These are phyloP conservation scores for Chelonus insularis DNA, from an alignment of 1,140 invertebrate genomes.

Conservation along the genomic window DNA sequence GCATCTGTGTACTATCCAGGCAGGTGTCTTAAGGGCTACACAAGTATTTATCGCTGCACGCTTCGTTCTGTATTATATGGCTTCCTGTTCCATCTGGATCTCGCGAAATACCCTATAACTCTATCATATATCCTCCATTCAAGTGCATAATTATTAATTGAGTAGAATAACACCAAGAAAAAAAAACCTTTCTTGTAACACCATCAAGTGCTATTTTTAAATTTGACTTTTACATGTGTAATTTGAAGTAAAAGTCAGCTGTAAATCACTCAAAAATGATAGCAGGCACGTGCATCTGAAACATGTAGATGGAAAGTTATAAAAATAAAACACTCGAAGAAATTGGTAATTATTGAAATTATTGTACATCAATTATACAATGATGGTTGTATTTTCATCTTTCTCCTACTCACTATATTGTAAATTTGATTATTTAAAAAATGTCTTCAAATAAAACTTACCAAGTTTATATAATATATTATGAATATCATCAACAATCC, in stretches of 20 bases:
- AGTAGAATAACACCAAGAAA: background rate
- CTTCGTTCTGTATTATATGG: conserved; percentile 34
- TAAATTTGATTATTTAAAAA: too few relatives aligned
- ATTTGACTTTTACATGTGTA: background rate
- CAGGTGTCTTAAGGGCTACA: conserved; percentile 36
- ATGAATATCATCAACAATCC: too few relatives aligned
- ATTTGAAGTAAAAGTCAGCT: background rate
- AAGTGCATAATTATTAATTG: background rate
- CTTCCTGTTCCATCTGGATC: conserved; percentile 42
- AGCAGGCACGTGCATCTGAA: background rate
- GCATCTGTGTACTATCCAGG: conserved; percentile 34
- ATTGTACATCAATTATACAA: too few relatives aligned
- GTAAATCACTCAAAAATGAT: background rate
- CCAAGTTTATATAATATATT: too few relatives aligned
- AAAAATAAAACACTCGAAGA: too few relatives aligned
- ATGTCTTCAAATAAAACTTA: too few relatives aligned
- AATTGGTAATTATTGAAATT: too few relatives aligned
- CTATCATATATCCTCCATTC: conserved; percentile 13
- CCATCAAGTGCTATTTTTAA: background rate
- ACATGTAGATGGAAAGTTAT: too few relatives aligned
- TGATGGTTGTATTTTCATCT: too few relatives aligned
- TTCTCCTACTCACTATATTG: too few relatives aligned
- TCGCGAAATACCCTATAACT: conserved; percentile 17
- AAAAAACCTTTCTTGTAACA: too few relatives aligned
- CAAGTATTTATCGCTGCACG: conserved; percentile 35